Conservation (phyloP, 2,888 invertebrate species). For the Melieria picta region DNA sequence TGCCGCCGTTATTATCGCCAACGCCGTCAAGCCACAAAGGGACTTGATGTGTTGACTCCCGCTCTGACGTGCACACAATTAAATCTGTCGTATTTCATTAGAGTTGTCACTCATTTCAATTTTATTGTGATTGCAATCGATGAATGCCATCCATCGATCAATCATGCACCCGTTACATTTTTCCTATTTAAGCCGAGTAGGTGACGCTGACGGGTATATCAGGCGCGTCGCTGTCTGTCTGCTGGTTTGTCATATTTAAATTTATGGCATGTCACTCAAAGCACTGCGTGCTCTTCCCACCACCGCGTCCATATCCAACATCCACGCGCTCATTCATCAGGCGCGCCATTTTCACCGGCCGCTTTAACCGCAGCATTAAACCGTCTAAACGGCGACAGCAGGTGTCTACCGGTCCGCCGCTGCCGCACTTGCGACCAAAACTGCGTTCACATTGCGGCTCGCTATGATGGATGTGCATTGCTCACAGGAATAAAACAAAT, state of each 20-base stretch:
- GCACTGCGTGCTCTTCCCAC: conserved; percentile 9
- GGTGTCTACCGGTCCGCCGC: conserved; percentile 6
- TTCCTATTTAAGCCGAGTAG: not conserved
- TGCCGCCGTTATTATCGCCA: not conserved
- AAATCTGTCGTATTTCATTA: conserved; percentile 21
- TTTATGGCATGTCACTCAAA: conserved; percentile 30
- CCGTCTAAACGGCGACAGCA: conserved; percentile 15
- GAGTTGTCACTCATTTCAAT: conserved; percentile 22
- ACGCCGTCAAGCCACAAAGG: not conserved
- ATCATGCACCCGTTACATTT: conserved; percentile 13
- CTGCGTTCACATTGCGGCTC: too few species aligned
- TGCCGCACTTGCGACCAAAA: too few species aligned
- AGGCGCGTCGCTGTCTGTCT: conserved; percentile 9
- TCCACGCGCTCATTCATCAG: not conserved
- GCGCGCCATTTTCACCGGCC: conserved; percentile 19
- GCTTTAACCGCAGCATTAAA: conserved; percentile 28
- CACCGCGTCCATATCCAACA: not conserved
- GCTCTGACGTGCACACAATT: conserved; percentile 8
- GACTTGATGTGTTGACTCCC: conserved; percentile 16
- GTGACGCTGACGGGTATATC: not conserved
- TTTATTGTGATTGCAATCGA: not conserved
- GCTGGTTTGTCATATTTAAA: conserved; percentile 34
- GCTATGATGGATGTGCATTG: too few species aligned
- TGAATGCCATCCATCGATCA: conserved; percentile 24
- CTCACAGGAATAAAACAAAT: too few species aligned